Evolutionary conservation across 2,888 invertebrate species (phyloP), one percentile per base, ranked within the genome.

Genomic region (Molorchus minor): DNA sequence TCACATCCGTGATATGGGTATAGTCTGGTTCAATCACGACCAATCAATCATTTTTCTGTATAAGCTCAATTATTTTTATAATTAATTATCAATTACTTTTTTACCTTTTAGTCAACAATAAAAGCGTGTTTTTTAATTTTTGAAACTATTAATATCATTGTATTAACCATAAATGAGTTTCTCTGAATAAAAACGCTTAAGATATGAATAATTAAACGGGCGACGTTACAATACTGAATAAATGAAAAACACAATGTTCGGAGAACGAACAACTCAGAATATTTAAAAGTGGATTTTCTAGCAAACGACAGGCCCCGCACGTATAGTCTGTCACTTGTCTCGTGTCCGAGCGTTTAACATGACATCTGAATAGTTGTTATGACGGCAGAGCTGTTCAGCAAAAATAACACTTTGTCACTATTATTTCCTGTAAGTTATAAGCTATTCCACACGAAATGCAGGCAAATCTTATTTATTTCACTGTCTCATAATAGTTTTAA

Each of bases 361-460:
- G 77, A 75, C 76, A 65, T 72, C 69, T 75, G 77, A 75, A 76
- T 75, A 71, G 72, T 69, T 75, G 74, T 75, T 75, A 72, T 75
- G 75, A 75, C 75, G 73, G 71, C 70, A 65, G 65, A 64, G 68
- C 65, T 70, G 72, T 72, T 72, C 69, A 67, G 69, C 73, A 73
- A 74, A 75, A 74, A 74, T 74, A 75, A 72, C 72, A 72, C 71
- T 75, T 74, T 75, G 73, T 75, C 75, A 72, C 73, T 75, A 75
- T 73, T 72, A 72, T 74, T 72, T 73, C 72, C 73, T 71, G 67
- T 67, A 65, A 52, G 62, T 19, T 46, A 29, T 45, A 43, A 38
- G 54, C 43, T 54, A 44, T 45, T 33, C 45, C 21, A 47, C 56
- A 54, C 54, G 54, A 45, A 54, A 54, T 54, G 54, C 49, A 60